Conservation (phyloP, 2,113 vertebrate genomes). For the Podiceps cristatus region DNA sequence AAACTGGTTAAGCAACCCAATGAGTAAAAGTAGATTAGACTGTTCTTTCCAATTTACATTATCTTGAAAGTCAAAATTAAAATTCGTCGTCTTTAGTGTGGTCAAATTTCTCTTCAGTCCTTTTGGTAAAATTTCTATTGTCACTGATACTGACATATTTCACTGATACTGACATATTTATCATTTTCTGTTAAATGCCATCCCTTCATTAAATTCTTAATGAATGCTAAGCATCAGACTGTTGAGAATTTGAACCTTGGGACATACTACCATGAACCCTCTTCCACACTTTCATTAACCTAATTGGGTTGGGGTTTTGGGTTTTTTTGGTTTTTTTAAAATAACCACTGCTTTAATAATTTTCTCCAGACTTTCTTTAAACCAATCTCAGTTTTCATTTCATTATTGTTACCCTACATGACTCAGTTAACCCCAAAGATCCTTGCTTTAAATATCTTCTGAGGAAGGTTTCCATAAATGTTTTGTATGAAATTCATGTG, state of each 20-base stretch:
- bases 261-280: background rate
- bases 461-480: background rate
- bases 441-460: background rate
- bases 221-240: background rate
- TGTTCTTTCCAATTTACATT: slow-evolving; percentile 16
- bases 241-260: background rate
- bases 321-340: background rate
- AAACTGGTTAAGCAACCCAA: slow-evolving; percentile 22
- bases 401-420: background rate
- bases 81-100: background rate
- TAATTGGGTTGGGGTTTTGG: background rate
- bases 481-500: background rate
- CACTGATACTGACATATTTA: background rate
- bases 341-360: background rate
- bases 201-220: background rate
- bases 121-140: background rate
- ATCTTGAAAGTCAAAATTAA: slow-evolving; percentile 8
- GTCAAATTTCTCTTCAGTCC: background rate
- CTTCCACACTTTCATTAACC: background rate
- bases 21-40: slow-evolving; percentile 25
- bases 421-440: background rate
- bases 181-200: background rate
- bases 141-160: background rate
- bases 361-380: background rate
- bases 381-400: background rate